phyloP scores from a whole-genome alignment of 2,888 invertebrate genomes.

The Exocentrus adspersus region DNA sequence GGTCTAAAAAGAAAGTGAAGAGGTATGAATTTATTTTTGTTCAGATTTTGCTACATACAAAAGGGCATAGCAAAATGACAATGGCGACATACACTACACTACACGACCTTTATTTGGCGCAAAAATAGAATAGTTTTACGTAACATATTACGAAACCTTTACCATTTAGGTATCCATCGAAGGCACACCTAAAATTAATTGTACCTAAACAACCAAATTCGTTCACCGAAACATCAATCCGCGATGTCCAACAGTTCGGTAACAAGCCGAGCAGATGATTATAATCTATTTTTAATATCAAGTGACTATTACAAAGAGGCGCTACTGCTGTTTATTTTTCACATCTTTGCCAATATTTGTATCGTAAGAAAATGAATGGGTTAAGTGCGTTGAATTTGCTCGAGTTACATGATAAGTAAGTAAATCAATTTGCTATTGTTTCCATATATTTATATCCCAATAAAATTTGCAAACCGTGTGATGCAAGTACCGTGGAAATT shows the following conservation, averaged over 20 bases:
- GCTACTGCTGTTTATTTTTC: too few relatives aligned
- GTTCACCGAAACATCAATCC: not conserved
- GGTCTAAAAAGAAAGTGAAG: too few relatives aligned
- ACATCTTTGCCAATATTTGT: not conserved
- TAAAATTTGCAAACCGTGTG: constrained; percentile 12
- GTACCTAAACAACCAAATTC: too few relatives aligned
- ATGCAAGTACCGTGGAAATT: not conserved
- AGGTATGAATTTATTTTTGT: too few relatives aligned
- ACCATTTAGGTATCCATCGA: not conserved
- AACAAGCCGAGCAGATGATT: too few relatives aligned
- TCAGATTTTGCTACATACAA: too few relatives aligned
- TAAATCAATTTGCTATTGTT: not conserved
- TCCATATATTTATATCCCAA: not conserved
- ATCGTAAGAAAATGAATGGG: constrained; percentile 28
- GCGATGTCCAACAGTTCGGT: too few relatives aligned
- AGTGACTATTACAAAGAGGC: too few relatives aligned
- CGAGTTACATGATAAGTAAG: constrained; percentile 24
- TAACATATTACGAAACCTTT: not conserved
- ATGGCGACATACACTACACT: not conserved
- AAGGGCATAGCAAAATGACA: too few relatives aligned
- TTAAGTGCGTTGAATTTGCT: constrained; percentile 31
- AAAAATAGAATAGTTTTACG: not conserved
- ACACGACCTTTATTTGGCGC: not conserved
- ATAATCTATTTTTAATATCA: too few relatives aligned
- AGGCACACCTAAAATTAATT: not conserved